Evolutionary conservation across 1,140 invertebrate species (phyloP).

Genomic region (Galleria mellonella): DNA sequence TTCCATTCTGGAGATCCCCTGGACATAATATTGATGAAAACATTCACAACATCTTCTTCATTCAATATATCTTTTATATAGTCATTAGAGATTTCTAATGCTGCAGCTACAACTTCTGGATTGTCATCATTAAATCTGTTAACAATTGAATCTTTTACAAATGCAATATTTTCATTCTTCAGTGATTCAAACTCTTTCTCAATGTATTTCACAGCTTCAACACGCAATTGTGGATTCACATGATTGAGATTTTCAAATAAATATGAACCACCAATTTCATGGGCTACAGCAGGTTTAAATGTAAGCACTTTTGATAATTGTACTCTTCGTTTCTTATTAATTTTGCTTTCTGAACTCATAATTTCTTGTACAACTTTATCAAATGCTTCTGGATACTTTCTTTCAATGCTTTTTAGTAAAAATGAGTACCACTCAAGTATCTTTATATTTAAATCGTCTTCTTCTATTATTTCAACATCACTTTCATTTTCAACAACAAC

Average conservation of each 20-base stretch:
- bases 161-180: constrained; percentile 66
- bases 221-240: constrained; percentile 75
- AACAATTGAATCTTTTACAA: constrained; percentile 75
- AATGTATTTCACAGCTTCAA: constrained; percentile 77
- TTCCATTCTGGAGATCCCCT: constrained; percentile 53
- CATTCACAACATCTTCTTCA: constrained; percentile 36
- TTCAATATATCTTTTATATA: constrained; percentile 59
- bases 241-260: constrained; percentile 82
- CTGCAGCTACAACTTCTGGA: constrained; percentile 69
- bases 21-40: constrained; percentile 39
- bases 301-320: constrained; percentile 60
- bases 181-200: constrained; percentile 68
- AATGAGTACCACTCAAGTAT: constrained; percentile 68
- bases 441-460: constrained; percentile 37
- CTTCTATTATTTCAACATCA: constrained; percentile 66
- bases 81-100: constrained; percentile 60
- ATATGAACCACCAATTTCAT: constrained; percentile 70
- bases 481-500: constrained; percentile 41
- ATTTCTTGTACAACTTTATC: constrained; percentile 76
- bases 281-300: constrained; percentile 72
- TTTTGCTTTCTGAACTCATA: constrained; percentile 50
- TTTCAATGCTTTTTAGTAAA: constrained; percentile 75
- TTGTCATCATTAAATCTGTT: constrained; percentile 77
- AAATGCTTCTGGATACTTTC: constrained; percentile 79
- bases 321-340: constrained; percentile 23